Evolutionary conservation across 2,113 vertebrate genomes (phyloP), one percentile per base, ranked within the genome.

Genomic region (Lycaon pictus): DNA sequence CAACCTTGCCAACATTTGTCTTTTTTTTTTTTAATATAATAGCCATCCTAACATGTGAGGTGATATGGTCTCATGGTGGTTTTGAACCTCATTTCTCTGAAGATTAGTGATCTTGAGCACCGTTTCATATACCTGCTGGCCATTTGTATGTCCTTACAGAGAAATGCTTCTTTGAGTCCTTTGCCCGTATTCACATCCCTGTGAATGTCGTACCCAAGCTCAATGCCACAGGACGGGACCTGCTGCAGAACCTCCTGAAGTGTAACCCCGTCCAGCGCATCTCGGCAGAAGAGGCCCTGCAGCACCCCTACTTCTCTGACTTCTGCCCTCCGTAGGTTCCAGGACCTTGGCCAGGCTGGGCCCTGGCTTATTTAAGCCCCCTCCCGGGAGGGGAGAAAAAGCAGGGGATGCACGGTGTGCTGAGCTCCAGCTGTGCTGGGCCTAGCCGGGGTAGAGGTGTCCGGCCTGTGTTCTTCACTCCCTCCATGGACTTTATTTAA

Each of bases 201-300:
- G 43, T 43, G 43, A 43, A 43, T 43, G 43, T 43, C 81, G 99
- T 99, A 71, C 99, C 99, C 62, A 99, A 99, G 98, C 99, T 99
- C 76, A 99, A 99, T 4, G 99, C 99, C 37, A 99, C 99, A 0
- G 99, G 99, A 84, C 98, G 99, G 97, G 99, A 99, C 98, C 98
- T 99, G 89, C 99, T 99, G 63, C 99, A 99, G 99, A 99, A 99
- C 97, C 98, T 99, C 72, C 94, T 99, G 96, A 99, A 99, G 97
- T 99, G 99, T 97, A 99, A 99, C 93, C 99, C 99, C 0, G 98
- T 99, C 48, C 99, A 99, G 96, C 98, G 99, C 82, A 99, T 99
- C 92, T 99, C 99, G 0, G 99, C 99, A 0, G 99, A 99, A 58
- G 99, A 99, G 92, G 99, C 99, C 7, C 96, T 99, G 35, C 99